A percentile compares a stretch with the other conserved stretches of the same genome.
phyloP scores from a whole-genome alignment of 2,113 vertebrate genomes.

The Pygoscelis antarcticus region DNA sequence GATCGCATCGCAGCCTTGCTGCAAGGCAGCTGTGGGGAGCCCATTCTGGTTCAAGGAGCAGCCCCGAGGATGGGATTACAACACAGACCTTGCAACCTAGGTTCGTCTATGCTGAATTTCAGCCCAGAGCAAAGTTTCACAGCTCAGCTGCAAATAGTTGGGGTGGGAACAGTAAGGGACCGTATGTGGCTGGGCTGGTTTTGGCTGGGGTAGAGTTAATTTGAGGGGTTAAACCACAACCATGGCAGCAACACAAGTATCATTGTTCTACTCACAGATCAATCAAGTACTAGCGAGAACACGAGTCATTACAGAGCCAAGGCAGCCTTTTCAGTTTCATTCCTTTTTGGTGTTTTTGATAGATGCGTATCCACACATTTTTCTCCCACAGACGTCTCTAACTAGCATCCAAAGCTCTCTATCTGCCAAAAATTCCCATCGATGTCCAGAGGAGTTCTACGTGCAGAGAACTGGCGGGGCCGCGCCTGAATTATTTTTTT shows the following conservation, averaged over 20 bases:
- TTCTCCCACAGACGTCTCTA: not conserved
- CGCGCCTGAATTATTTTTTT: not conserved
- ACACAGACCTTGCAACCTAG: not conserved
- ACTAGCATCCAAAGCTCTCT: not conserved
- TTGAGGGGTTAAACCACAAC: not conserved
- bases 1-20: accelerated
- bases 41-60: not conserved
- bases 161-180: not conserved
- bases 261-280: not conserved
- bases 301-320: not conserved
- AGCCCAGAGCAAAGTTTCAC: not conserved
- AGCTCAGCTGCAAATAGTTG: not conserved
- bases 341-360: not conserved
- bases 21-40: not conserved
- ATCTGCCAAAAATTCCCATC: not conserved
- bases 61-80: accelerated
- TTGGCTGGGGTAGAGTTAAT: not conserved
- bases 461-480: not conserved
- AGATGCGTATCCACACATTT: not conserved
- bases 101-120: not conserved
- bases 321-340: not conserved
- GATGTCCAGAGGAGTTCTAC: not conserved
- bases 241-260: not conserved
- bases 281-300: not conserved
- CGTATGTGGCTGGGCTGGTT: accelerated